Base-by-base conservation (phyloP, 2,113 vertebrate species). In the Pterocles gutturalis region DNA sequence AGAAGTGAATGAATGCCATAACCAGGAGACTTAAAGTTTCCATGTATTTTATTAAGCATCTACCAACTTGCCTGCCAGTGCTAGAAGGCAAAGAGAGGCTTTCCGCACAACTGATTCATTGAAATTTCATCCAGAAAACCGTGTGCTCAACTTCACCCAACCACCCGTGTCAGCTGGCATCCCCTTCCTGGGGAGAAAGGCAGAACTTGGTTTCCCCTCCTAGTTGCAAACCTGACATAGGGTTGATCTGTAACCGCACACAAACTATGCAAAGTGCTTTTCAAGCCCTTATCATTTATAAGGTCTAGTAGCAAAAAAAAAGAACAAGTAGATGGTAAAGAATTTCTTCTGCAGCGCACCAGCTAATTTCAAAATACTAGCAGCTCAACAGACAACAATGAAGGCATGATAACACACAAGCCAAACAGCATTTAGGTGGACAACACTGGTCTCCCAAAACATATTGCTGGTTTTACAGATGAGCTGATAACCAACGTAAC, bases 221-320 rank as follows among this genome's bases (percentile, higher is more conserved):
- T 9, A 3, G 55, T 7, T 58, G 41, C 64, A 49, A 41, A 54
- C 5, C n/a, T 78, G 33, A 29, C 45, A 20, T 0, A 4, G 21
- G 12, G 24, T 17, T 31, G 10, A 55, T 1, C 34, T 15, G 5
- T 18, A 82, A 11, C 16, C 49, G 33, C 25, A 38, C 0, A 17
- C 1, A 12, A 71, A 51, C 45, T 9, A 22, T 2, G 7, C 34
- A 46, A 61, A 82, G 54, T 1, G 2, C 25, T 81, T 41, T 1
- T 61, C 57, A 57, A 78, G 55, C 33, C 48, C 26, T 15, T 1
- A n/a, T 3, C 36, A 51, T 25, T 83, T 75, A 10, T 25, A 84
- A 69, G 36, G 46, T 10, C 36, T 53, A 26, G 28, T 16, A 81
- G 73, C 36, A 82, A 49, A 57, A 62, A 71, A 58, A 62, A 58